A percentile compares a stretch with the other conserved stretches of the same genome.
Conservation (phyloP, 1,140 invertebrate genomes). For the Penaeus indicus region DNA sequence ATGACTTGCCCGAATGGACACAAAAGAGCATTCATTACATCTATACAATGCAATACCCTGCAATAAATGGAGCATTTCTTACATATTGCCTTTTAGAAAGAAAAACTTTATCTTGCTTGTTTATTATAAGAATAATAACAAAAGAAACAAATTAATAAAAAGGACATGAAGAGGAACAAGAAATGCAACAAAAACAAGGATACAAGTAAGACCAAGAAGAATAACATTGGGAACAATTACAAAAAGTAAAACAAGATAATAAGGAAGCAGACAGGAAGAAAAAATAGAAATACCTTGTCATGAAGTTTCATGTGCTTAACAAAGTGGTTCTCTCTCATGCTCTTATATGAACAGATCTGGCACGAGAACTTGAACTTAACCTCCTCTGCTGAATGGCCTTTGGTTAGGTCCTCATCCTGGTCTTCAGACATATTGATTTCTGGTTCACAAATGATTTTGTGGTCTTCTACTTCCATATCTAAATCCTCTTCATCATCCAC, state of each 20-base stretch:
- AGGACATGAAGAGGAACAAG: too few relatives aligned
- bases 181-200: too few relatives aligned
- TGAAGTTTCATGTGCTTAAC: conserved; percentile 61
- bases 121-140: too few relatives aligned
- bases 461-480: conserved; percentile 25
- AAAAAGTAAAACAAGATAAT: background rate
- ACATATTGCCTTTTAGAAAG: background rate
- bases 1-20: conserved; percentile 58
- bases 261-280: background rate
- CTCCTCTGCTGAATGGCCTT: background rate
- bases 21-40: conserved; percentile 54
- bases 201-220: background rate
- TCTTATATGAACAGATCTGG: conserved; percentile 59
- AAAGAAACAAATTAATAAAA: too few relatives aligned
- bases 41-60: conserved; percentile 52
- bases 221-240: background rate
- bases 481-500: background rate
- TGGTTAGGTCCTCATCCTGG: background rate
- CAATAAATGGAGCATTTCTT: background rate
- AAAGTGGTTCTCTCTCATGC: conserved; percentile 59
- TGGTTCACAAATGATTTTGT: conserved; percentile 26
- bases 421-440: conserved; percentile 3
- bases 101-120: too few relatives aligned
- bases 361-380: conserved; percentile 57
- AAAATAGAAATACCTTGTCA: conserved; percentile 47